Conservation (phyloP, 2,888 invertebrate species). For the Cheilosia grossa region DNA sequence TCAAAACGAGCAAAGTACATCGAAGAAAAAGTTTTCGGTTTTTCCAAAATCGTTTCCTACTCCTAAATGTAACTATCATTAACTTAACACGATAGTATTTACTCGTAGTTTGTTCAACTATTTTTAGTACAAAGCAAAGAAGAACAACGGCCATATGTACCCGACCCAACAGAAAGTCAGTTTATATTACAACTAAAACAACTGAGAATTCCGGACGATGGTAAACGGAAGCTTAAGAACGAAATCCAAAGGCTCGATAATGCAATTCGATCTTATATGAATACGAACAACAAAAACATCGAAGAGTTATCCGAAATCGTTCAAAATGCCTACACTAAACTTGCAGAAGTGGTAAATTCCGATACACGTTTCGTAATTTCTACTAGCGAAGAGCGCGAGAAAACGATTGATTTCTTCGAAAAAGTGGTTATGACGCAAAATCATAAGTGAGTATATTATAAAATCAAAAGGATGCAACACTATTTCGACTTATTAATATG, state of each 20-base stretch:
- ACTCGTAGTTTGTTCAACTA: no score
- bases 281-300: constrained; percentile 83
- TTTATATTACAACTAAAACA: constrained; percentile 81
- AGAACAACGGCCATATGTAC: constrained; percentile 77
- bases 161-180: constrained; percentile 80
- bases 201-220: constrained; percentile 82
- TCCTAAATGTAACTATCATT: constrained; percentile 36
- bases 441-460: constrained; percentile 88
- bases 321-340: constrained; percentile 91
- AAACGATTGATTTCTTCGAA: constrained; percentile 95
- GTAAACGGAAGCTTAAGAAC: constrained; percentile 80
- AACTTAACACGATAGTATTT: neutral
- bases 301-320: constrained; percentile 95
- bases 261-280: constrained; percentile 80
- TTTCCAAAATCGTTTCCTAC: constrained; percentile 79
- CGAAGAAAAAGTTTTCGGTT: constrained; percentile 81
- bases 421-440: constrained; percentile 95
- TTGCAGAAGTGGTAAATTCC: constrained; percentile 80
- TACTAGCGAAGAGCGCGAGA: constrained; percentile 88
- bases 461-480: neutral
- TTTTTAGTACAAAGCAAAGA: constrained; percentile 48
- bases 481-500: constrained; percentile 80
- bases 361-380: constrained; percentile 81
- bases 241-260: constrained; percentile 82
- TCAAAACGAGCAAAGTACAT: constrained; percentile 60